Conservation (phyloP, 2,113 vertebrate genomes). For the Barnardius zonarius region DNA sequence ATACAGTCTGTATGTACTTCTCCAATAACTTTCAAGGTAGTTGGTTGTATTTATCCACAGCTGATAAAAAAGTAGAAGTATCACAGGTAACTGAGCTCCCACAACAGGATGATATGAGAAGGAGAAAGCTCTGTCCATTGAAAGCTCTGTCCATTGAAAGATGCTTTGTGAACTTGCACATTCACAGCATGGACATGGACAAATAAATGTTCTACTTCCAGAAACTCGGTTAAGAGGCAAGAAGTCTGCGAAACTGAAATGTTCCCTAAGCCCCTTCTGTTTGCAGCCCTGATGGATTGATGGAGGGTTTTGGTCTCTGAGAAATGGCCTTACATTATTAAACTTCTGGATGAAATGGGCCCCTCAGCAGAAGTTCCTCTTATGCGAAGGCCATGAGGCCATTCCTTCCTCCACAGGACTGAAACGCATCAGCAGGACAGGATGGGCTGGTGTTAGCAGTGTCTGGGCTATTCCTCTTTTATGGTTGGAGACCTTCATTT, state of each 20-base stretch:
- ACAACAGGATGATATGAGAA: neutral
- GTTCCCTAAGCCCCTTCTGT: neutral
- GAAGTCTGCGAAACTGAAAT: neutral
- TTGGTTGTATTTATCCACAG: neutral
- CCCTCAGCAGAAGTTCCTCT: neutral
- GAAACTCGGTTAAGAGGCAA: neutral
- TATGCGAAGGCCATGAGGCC: neutral
- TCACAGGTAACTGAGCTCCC: neutral
- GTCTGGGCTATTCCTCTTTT: neutral
- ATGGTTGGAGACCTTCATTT: neutral
- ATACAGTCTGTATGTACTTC: neutral
- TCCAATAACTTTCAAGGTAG: neutral
- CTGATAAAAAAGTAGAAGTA: neutral
- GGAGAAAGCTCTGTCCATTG: neutral
- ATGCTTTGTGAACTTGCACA: neutral
- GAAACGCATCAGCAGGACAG: neutral
- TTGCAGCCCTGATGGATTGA: neutral
- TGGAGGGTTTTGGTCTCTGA: neutral
- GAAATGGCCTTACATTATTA: neutral
- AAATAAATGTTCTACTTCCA: neutral
- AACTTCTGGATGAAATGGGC: neutral
- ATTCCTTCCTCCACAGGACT: neutral
- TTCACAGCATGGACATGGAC: neutral
- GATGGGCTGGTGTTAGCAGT: neutral
- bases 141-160: neutral